phyloP scores from a whole-genome alignment of 30 jellyfish, hydroid and myxozoan genomes.

The Mastigias papua region DNA sequence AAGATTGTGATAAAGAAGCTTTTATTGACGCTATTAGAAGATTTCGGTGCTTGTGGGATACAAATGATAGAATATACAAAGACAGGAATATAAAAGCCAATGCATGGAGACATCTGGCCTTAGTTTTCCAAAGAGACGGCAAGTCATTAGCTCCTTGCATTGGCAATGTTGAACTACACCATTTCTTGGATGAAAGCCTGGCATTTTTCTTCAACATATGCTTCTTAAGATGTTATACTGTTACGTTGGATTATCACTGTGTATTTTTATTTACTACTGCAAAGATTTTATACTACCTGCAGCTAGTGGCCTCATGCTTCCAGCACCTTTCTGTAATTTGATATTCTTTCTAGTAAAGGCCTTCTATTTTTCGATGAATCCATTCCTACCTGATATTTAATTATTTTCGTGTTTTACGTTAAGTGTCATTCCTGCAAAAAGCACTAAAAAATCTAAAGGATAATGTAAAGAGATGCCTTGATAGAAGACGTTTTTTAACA shows the following conservation, averaged over 20 bases:
- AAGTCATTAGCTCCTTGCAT: slow-evolving; percentile 4
- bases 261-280: background rate
- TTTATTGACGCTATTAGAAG: slow-evolving; percentile 12
- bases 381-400: background rate
- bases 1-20: slow-evolving; percentile 13
- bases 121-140: slow-evolving; percentile 27
- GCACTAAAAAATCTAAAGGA: slow-evolving; percentile 64
- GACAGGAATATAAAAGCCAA: slow-evolving; percentile 2
- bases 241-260: background rate
- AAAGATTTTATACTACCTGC: background rate
- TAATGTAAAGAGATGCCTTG: slow-evolving; percentile 30
- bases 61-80: slow-evolving; percentile 12
- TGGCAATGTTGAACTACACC: background rate
- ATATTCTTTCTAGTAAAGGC: background rate
- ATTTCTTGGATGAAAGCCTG: background rate
- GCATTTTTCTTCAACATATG: background rate
- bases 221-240: background rate
- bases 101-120: slow-evolving; percentile 35
- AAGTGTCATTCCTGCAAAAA: background rate
- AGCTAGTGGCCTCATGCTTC: background rate
- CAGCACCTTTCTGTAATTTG: background rate
- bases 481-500: slow-evolving; percentile 31
- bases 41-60: slow-evolving; percentile 23
- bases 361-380: background rate
- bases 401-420: background rate